These are phyloP conservation scores for Pachycephus smyrnensis DNA, from an alignment of 2,888 invertebrate species.

Conservation along the genomic window DNA sequence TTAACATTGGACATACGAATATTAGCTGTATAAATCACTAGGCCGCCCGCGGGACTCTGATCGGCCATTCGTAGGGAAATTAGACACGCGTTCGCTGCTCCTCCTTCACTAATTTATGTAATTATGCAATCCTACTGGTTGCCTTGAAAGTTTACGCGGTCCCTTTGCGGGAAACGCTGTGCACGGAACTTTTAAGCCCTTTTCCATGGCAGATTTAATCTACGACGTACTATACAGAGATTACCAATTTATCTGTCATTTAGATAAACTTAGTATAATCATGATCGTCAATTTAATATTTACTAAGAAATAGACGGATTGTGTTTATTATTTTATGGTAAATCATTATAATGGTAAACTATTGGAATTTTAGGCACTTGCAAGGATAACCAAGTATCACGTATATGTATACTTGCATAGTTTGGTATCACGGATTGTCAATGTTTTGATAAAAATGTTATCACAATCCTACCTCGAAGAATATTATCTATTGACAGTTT, in stretches of 20 bases:
- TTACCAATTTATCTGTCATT: background rate
- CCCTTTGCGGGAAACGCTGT: constrained; percentile 1
- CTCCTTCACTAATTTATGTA: constrained; percentile 52
- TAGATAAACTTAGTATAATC: background rate
- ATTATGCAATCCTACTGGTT: constrained; percentile 45
- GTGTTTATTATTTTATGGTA: background rate
- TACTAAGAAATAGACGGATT: background rate
- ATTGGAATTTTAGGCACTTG: background rate
- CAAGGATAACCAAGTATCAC: background rate
- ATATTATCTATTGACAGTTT: background rate
- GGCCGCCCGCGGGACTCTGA: constrained; percentile 50
- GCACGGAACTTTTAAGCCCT: constrained; percentile 1
- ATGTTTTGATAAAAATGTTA: no score
- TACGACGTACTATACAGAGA: background rate
- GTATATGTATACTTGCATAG: no score
- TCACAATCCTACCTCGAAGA: background rate
- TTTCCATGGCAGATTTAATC: background rate
- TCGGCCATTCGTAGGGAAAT: constrained; percentile 59
- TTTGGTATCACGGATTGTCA: no score
- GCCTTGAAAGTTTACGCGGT: constrained; percentile 31
- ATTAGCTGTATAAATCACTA: constrained; percentile 56
- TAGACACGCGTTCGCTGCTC: constrained; percentile 52
- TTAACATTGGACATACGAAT: constrained; percentile 45
- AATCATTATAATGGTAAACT: background rate
- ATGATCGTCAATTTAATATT: background rate